These are phyloP conservation scores for Drosophila demipolita DNA, from an alignment of 2,888 invertebrate species.

Conservation along the genomic window DNA sequence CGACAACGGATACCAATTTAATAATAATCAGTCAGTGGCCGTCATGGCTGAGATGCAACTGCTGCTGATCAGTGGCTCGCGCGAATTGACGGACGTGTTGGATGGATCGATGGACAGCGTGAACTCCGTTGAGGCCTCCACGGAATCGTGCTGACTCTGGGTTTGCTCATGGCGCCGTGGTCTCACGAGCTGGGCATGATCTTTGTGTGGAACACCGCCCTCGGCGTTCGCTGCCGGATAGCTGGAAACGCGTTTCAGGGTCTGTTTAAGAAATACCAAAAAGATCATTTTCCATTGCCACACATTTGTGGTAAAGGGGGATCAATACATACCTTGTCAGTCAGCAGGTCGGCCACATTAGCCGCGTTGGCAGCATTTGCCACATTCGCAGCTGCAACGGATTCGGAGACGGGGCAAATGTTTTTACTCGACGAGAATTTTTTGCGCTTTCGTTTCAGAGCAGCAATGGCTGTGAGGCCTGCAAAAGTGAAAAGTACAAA, in stretches of 20 bases:
- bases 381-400: conserved; percentile 78
- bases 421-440: conserved; percentile 93
- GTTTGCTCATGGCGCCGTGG: conserved; percentile 87
- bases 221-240: conserved; percentile 87
- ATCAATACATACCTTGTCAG: conserved; percentile 74
- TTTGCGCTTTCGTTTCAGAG: conserved; percentile 92
- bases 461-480: conserved; percentile 88
- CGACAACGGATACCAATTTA: conserved; percentile 2
- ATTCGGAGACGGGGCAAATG: conserved; percentile 87
- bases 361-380: conserved; percentile 7
- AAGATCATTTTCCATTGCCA: neutral
- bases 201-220: conserved; percentile 78
- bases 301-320: too few relatives aligned
- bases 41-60: conserved; percentile 78
- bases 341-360: conserved; percentile 66
- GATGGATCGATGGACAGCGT: conserved; percentile 84
- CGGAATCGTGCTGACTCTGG: conserved; percentile 88
- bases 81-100: conserved; percentile 85
- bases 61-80: conserved; percentile 88
- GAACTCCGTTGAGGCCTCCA: conserved; percentile 84
- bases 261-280: conserved; percentile 85
- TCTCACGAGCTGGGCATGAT: conserved; percentile 84
- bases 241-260: conserved; percentile 89
- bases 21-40: conserved; percentile 60
- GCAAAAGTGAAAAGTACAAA: neutral